A percentile compares a stretch with the other conserved stretches of the same genome.
phyloP scores from a whole-genome alignment of 2,888 invertebrate genomes.

The Rutpela maculata region DNA sequence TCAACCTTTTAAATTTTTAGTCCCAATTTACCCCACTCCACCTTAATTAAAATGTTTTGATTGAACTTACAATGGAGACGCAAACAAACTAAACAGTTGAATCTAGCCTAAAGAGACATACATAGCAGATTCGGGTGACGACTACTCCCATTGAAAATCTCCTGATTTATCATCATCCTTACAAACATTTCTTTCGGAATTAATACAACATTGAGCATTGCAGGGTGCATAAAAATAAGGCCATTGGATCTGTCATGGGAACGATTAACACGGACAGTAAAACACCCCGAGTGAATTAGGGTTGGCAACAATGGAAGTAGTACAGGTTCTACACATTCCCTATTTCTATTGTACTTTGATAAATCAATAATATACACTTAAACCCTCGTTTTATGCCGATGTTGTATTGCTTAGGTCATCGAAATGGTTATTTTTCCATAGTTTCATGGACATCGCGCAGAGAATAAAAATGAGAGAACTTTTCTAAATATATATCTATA shows the following conservation, averaged over 20 bases:
- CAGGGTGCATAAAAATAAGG: constrained; percentile 48
- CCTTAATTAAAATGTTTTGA: too few relatives aligned
- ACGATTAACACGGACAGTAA: constrained; percentile 52
- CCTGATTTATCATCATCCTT: constrained; percentile 50
- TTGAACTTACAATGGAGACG: too few relatives aligned
- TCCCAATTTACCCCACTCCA: too few relatives aligned
- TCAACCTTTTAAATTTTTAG: too few relatives aligned
- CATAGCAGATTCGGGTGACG: not conserved
- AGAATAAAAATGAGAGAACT: too few relatives aligned
- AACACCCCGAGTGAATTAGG: constrained; percentile 49
- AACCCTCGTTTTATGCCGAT: not conserved
- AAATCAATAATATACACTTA: constrained; percentile 25
- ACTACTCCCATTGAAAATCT: constrained; percentile 33
- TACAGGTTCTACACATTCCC: constrained; percentile 47
- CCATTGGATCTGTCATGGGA: constrained; percentile 51
- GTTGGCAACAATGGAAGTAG: constrained; percentile 47
- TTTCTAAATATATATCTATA: too few relatives aligned
- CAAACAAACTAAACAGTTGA: too few relatives aligned
- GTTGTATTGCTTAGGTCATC: not conserved
- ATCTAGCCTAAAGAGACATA: too few relatives aligned
- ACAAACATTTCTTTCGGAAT: constrained; percentile 16
- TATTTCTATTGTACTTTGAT: constrained; percentile 19
- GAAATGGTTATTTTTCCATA: too few relatives aligned
- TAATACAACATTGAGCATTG: constrained; percentile 31
- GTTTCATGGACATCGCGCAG: too few relatives aligned